A percentile compares a stretch with the other conserved stretches of the same genome.
Conservation (phyloP, 2,113 vertebrate genomes). For the Ptychochromis oligacanthus region DNA sequence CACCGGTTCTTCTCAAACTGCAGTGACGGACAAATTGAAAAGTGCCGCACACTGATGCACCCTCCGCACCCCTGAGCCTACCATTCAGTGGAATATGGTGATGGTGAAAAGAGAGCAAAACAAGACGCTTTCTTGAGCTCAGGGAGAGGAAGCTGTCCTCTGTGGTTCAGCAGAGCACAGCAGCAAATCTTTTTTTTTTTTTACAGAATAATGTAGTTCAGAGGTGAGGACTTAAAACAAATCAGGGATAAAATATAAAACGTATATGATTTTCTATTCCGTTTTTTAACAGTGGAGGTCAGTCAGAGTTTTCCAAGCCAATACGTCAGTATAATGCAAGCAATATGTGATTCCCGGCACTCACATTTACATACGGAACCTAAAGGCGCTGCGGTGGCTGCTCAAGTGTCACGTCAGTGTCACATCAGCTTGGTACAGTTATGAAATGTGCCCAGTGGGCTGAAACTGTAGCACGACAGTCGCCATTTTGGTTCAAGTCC, state of each 20-base stretch:
- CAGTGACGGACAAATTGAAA: conserved; percentile 30
- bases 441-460: background rate
- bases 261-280: background rate
- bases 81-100: conserved; percentile 17
- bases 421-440: background rate
- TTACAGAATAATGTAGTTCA: conserved; percentile 44
- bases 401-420: background rate
- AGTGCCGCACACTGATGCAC: conserved; percentile 21
- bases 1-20: background rate
- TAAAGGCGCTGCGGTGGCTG: background rate
- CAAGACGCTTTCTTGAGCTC: background rate
- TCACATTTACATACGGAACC: background rate
- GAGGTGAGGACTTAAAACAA: conserved; percentile 37
- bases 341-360: background rate
- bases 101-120: background rate
- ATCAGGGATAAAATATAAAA: background rate
- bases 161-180: too few relatives aligned
- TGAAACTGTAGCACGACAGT: background rate
- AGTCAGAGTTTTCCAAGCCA: background rate
- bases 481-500: conserved; percentile 66
- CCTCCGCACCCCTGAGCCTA: background rate
- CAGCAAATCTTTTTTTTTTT: too few relatives aligned
- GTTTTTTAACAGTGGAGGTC: conserved; percentile 10
- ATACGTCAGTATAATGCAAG: background rate
- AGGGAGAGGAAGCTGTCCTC: background rate